A percentile compares a stretch with the other conserved stretches of the same genome.
Evolutionary conservation across 2,113 vertebrate species (phyloP).

Genomic region (Platichthys stellatus): DNA sequence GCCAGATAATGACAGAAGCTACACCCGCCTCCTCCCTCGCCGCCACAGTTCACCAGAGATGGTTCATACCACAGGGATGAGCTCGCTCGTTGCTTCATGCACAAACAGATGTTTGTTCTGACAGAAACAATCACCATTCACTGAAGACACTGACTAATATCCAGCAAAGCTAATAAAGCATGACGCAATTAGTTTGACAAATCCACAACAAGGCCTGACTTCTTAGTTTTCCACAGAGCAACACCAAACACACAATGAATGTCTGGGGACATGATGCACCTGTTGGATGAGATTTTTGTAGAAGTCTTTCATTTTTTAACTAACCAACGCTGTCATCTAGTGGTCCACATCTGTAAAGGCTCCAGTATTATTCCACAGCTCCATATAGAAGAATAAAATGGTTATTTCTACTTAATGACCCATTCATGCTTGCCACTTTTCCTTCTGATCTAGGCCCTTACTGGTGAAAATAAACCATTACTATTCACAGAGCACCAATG

Average conservation of each 20-base stretch:
- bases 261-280: conserved; percentile 1
- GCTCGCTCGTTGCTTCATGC: conserved; percentile 26
- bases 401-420: too few species aligned
- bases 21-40: conserved; percentile 5
- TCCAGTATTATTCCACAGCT: neutral
- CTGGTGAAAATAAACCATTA: neutral
- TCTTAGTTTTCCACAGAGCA: conserved; percentile 15
- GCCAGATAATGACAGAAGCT: conserved; percentile 28
- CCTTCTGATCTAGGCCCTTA: neutral
- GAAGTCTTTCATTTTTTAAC: conserved; percentile 14
- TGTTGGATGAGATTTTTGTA: neutral
- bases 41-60: conserved; percentile 32
- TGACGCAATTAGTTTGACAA: conserved; percentile 22
- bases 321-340: conserved; percentile 74
- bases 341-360: conserved; percentile 42
- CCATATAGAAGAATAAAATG: too few species aligned
- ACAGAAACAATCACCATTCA: conserved; percentile 41
- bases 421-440: neutral
- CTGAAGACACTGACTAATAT: conserved; percentile 41
- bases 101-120: conserved; percentile 49
- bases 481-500: too few species aligned
- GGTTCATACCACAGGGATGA: conserved; percentile 18
- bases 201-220: conserved; percentile 25
- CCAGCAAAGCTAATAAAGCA: conserved; percentile 33
- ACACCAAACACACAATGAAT: conserved; percentile 1